Evolutionary conservation across 2,797 vertebrate species (phyloP), one percentile per base, ranked within the genome.

Genomic region (Artibeus lituratus): DNA sequence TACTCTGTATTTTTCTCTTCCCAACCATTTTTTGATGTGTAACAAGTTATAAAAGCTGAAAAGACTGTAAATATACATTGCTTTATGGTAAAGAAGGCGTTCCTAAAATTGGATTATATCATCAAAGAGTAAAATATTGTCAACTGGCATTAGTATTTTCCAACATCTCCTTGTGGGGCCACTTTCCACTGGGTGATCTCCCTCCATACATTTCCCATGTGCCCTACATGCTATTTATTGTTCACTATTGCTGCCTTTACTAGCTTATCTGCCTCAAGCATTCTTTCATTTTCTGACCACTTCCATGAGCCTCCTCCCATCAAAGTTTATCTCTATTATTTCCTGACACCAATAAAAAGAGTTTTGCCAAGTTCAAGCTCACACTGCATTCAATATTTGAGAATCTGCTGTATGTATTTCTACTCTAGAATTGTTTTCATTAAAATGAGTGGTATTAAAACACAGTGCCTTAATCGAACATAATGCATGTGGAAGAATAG

Each of bases 341-440:
- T 96, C n/a, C 57, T 90, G 87, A 90, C 69, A 80, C 35, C 84
- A 95, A 53, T 78, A 84, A 91, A 96, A 95, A 90, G 83, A 89
- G 84, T 78, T 55, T 67, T 24, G 42, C 44, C 47, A 77, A 88
- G 32, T 78, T 73, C 35, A 92, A 69, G 26, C 37, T 91, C 37
- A 87, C 24, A 18, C 10, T 76, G 35, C 44, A 35, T 78, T 97
- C 85, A 90, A 85, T 93, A 95, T 90, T 87, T 78, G 55, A 88
- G 49, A 94, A 81, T 8, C 37, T n/a, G 67, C 11, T 73, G 65
- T 95, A 53, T 11, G 16, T 69, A 87, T 67, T 86, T 86, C 80
- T 57, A 72, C 22, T 85, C 6, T n/a, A 37, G 62, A 74, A 55
- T 82, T 92, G 77, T 81, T 94, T 96, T 93, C 62, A 85, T 62